Percentiles rank a stretch among this genome's conserved stretches.
These are phyloP conservation scores for Malurus elegans DNA, from an alignment of 2,113 vertebrate genomes.

Conservation along the genomic window DNA sequence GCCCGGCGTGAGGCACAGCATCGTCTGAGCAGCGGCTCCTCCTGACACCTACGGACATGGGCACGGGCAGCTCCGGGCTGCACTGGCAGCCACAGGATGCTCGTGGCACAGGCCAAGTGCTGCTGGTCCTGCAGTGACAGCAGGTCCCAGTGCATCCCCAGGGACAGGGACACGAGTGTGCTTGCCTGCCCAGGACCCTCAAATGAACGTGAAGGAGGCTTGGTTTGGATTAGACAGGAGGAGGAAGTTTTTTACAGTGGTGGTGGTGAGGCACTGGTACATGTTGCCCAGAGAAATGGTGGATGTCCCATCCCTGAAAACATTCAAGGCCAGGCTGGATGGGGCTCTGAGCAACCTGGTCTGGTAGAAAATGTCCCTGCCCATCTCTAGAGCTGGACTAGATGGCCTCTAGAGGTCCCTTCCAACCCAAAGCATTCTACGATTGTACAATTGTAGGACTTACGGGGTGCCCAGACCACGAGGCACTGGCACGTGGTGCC, in stretches of 20 bases:
- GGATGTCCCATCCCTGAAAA: background rate
- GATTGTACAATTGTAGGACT: background rate
- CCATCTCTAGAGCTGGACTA: background rate
- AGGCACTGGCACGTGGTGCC: accelerated
- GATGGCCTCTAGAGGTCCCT: background rate
- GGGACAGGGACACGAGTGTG: accelerated
- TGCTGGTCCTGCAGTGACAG: background rate
- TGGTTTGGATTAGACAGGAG: background rate
- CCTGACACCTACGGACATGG: background rate
- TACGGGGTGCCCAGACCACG: accelerated
- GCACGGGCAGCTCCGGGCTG: background rate
- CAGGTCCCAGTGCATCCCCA: accelerated
- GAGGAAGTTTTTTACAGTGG: background rate
- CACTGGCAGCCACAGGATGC: accelerated
- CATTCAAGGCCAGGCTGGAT: background rate
- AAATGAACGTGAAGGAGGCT: accelerated
- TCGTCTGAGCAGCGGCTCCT: slow-evolving; percentile 51
- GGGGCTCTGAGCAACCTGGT: background rate
- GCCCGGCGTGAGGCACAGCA: slow-evolving; percentile 71
- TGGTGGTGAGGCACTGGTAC: background rate
- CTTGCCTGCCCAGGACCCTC: background rate
- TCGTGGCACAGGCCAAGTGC: accelerated
- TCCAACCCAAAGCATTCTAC: background rate
- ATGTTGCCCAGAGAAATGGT: background rate
- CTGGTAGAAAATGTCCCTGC: background rate